Base-by-base conservation (phyloP, 2,888 invertebrate species). In the Eustalomyia histrio region DNA sequence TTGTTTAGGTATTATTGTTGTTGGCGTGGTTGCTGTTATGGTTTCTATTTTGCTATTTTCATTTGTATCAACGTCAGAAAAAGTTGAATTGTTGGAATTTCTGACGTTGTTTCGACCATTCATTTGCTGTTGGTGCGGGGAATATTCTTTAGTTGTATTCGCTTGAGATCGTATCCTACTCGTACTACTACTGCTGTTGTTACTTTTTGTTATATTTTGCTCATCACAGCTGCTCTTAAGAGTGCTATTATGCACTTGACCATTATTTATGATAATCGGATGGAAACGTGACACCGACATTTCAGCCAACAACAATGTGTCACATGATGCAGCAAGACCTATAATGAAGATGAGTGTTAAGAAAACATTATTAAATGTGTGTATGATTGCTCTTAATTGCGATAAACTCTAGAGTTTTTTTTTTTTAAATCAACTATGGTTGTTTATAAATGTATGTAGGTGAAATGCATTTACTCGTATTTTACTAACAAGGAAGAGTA, bases 321-420 rank as follows among this genome's bases (percentile, higher is more conserved):
- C 93, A 86, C 94, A 94, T 60, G 93, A 92, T 17, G 93, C 92
- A 12, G 93, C 92, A 61, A 95, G 91, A 85, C 95, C 95, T 95
- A 91, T 0, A 92, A 92, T 79, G 79, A 85, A 88, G 84, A 83
- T 57, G 16, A 61, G 50, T 75, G 50, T 74, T 67, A 16, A 69
- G 24, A 57, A 16, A 63, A 29, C 10, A 55, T 76, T 50, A 76
- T 18, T 63, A 50, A 50, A 76, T 61, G 18, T 53, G 52, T 68
- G 58, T 72, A 47, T 72, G 63, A 75, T 72, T 73, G 71, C 33
- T 72, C 50, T 67, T 71, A 67, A 75, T 61, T 63, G 52, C 2
- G 14, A 68, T 53, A 61, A 47, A 24, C 17, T 29, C 52, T 63
- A 1, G 64, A 69, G 57, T 12, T 10, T 69, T 50, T 69, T 18